Evolutionary conservation across 2,888 invertebrate species (phyloP).

Genomic region (Scaptomyza tumidula): DNA sequence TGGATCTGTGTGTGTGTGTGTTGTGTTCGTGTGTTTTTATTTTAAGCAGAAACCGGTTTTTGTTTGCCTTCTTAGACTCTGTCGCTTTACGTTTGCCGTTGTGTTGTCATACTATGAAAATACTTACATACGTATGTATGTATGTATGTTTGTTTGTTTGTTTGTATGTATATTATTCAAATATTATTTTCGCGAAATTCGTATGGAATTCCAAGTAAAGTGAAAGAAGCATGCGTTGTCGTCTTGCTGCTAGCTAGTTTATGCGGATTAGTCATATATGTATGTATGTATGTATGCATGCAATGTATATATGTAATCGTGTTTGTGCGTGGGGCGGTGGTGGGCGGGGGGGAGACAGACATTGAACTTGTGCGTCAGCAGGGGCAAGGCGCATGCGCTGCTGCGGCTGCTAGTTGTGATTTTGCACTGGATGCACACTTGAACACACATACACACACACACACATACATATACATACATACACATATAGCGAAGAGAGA

Average conservation of each 20-base stretch:
- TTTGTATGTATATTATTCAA: slow-evolving; percentile 62
- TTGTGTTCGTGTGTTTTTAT: slow-evolving; percentile 63
- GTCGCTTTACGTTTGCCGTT: slow-evolving; percentile 42
- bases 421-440: slow-evolving; percentile 46
- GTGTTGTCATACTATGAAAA: slow-evolving; percentile 72
- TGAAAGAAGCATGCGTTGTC: slow-evolving; percentile 54
- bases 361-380: slow-evolving; percentile 62
- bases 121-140: slow-evolving; percentile 25
- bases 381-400: slow-evolving; percentile 59
- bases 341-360: slow-evolving; percentile 21
- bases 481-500: slow-evolving; percentile 4
- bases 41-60: slow-evolving; percentile 77
- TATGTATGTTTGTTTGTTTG: slow-evolving; percentile 8
- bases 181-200: slow-evolving; percentile 70
- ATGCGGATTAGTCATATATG: slow-evolving; percentile 57
- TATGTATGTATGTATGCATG: background rate
- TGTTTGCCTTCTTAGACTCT: slow-evolving; percentile 48
- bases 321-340: background rate
- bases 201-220: slow-evolving; percentile 58
- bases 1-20: slow-evolving; percentile 41
- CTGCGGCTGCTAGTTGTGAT: slow-evolving; percentile 27
- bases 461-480: background rate
- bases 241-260: slow-evolving; percentile 27
- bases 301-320: background rate
- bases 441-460: background rate